Evolutionary conservation across 2,888 invertebrate genomes (phyloP).

Genomic region (Belgica antarctica): DNA sequence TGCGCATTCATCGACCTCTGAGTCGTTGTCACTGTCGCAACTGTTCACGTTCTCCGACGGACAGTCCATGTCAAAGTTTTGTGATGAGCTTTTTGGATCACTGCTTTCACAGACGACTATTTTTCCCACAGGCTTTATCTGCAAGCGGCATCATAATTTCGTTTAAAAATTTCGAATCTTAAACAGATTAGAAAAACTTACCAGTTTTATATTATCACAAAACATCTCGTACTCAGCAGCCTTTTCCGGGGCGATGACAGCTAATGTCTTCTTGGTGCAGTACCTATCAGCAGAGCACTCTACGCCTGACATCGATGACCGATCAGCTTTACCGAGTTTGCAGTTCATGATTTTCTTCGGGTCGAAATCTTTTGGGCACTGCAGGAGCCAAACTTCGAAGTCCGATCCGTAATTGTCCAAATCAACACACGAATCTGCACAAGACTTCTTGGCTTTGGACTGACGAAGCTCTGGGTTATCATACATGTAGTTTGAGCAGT

Average conservation of each 20-base stretch:
- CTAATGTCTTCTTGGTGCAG: background rate
- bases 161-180: too few relatives aligned
- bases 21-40: background rate
- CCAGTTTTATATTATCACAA: slow-evolving; percentile 12
- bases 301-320: background rate
- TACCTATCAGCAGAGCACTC: background rate
- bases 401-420: background rate
- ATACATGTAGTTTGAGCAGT: background rate
- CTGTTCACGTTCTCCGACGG: background rate
- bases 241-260: slow-evolving; percentile 23
- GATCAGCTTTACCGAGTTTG: background rate
- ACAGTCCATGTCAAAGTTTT: background rate
- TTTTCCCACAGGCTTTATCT: slow-evolving; percentile 9
- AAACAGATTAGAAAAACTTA: background rate
- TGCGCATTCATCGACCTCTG: background rate
- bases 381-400: slow-evolving; percentile 26
- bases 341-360: background rate
- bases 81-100: background rate
- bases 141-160: background rate
- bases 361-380: slow-evolving; percentile 33
- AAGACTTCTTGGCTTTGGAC: background rate
- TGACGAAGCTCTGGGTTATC: background rate
- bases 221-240: slow-evolving; percentile 23
- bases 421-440: background rate
- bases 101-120: background rate